phyloP scores from a whole-genome alignment of 2,797 vertebrate genomes.

The Mycteria americana region DNA sequence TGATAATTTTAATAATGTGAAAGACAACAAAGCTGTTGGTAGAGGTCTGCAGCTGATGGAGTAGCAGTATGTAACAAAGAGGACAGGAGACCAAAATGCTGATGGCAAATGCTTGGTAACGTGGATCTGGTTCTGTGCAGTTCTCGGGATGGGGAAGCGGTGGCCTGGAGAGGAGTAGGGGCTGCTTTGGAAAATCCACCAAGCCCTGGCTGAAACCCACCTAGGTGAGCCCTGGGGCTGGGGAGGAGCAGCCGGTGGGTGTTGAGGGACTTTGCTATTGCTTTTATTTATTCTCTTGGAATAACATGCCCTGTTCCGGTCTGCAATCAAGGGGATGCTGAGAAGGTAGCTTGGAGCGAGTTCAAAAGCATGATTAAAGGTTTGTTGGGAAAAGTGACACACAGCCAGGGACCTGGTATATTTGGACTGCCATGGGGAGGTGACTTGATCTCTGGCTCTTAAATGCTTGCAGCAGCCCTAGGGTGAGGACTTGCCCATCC shows the following conservation, averaged over 20 bases:
- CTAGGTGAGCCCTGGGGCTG: neutral
- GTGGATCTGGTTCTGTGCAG: neutral
- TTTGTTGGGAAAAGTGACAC: neutral
- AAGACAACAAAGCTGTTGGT: neutral
- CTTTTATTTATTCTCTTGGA: neutral
- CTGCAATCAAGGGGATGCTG: neutral
- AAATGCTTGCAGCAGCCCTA: neutral
- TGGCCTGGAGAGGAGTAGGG: neutral
- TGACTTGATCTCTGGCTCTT: neutral
- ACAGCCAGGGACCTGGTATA: accelerated
- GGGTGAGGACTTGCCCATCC: neutral
- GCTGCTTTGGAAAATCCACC: neutral
- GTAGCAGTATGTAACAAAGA: neutral
- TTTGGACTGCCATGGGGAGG: neutral
- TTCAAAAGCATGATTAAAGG: neutral
- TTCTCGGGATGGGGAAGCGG: neutral
- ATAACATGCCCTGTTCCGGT: neutral
- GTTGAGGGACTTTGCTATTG: neutral
- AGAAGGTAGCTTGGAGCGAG: neutral
- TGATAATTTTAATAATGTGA: neutral
- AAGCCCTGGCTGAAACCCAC: neutral
- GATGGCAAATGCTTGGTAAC: neutral
- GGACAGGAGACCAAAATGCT: neutral
- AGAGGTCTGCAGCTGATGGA: neutral
- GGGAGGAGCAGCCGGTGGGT: neutral